phyloP scores from a whole-genome alignment of 1,140 invertebrate species.

The Pomacea maculata region DNA sequence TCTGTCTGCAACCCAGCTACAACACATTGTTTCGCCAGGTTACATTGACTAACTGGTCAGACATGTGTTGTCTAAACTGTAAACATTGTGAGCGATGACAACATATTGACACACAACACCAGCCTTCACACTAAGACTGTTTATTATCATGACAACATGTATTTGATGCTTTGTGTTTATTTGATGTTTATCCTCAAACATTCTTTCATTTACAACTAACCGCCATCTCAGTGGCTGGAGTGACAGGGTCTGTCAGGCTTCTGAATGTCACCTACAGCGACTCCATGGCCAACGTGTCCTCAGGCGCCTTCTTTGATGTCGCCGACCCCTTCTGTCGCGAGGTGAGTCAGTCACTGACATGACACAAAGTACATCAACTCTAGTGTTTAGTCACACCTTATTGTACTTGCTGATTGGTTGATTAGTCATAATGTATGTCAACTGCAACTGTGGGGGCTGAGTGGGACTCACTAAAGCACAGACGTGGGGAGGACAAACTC shows the following conservation, averaged over 20 bases:
- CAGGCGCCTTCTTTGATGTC: constrained; percentile 22
- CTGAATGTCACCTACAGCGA: constrained; percentile 29
- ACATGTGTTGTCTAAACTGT: no score
- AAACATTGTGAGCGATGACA: no score
- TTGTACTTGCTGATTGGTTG: no score
- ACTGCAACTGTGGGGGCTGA: no score
- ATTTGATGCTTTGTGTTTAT: not conserved
- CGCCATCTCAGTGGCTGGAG: not conserved
- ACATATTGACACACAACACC: not conserved
- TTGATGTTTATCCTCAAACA: not conserved
- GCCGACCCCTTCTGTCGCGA: constrained; percentile 27
- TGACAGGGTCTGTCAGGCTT: constrained; percentile 19
- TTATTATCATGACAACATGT: not conserved
- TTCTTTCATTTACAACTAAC: not conserved
- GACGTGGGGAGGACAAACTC: no score
- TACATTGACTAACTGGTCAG: no score
- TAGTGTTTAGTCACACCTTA: no score
- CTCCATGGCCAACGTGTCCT: constrained; percentile 27
- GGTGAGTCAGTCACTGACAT: not conserved
- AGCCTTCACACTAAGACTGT: not conserved
- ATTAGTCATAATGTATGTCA: no score
- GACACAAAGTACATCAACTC: not conserved
- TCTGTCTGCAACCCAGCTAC: no score
- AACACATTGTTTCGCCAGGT: no score
- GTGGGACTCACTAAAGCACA: no score